Conservation (phyloP, 2,797 vertebrate species). For the Microcaecilia unicolor region DNA sequence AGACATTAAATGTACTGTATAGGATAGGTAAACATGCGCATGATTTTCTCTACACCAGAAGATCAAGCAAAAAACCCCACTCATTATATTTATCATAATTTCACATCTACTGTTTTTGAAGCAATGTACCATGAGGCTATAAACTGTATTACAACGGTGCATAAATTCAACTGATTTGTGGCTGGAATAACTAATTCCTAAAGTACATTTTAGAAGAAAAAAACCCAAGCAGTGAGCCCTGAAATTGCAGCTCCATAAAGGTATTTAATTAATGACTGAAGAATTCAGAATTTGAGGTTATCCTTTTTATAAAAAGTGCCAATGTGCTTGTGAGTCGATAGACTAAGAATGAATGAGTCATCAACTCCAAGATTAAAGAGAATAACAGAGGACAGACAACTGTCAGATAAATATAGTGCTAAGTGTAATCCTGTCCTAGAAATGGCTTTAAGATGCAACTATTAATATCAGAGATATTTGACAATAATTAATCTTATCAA, state of each 20-base stretch:
- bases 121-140: constrained; percentile 98
- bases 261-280: constrained; percentile 98
- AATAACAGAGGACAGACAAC: constrained; percentile 65
- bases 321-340: constrained; percentile 87
- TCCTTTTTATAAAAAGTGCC: constrained; percentile 80
- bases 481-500: constrained; percentile 39
- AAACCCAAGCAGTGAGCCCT: constrained; percentile 99
- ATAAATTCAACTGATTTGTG: constrained; percentile 99
- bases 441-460: constrained; percentile 42
- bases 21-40: constrained; percentile 97
- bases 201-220: constrained; percentile 99
- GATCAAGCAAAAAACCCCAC: constrained; percentile 79
- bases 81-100: constrained; percentile 99
- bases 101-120: constrained; percentile 99
- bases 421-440: constrained; percentile 32
- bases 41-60: constrained; percentile 80
- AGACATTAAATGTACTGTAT: constrained; percentile 99
- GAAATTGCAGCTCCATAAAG: constrained; percentile 99
- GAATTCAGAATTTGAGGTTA: constrained; percentile 93
- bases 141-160: constrained; percentile 98
- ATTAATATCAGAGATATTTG: constrained; percentile 51
- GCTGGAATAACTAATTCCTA: constrained; percentile 99
- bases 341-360: constrained; percentile 92
- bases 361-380: constrained; percentile 93
- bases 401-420: constrained; percentile 48